phyloP scores from a whole-genome alignment of 2,797 vertebrate genomes.

The Malurus leucopterus region DNA sequence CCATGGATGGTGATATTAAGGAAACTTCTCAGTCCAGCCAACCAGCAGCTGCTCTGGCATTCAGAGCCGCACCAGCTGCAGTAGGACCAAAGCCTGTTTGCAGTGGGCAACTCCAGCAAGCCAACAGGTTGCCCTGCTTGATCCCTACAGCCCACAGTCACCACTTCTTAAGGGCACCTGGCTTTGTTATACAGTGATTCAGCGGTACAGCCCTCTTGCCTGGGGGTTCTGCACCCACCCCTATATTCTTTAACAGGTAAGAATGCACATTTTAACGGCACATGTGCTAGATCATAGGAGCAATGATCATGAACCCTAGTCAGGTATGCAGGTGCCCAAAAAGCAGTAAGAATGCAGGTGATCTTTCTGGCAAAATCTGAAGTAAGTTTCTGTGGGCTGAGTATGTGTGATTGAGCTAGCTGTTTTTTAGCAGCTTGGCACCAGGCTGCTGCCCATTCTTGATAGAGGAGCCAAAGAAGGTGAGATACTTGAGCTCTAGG shows the following conservation, averaged over 20 bases:
- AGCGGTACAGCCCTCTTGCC: not conserved
- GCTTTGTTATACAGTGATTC: not conserved
- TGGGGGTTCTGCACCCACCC: not conserved
- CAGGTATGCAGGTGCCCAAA: not conserved
- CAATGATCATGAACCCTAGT: not conserved
- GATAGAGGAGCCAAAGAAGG: not conserved
- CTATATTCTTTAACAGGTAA: not conserved
- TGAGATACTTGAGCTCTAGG: not conserved
- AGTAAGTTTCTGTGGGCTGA: not conserved
- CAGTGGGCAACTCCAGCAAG: not conserved
- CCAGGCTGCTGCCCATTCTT: not conserved
- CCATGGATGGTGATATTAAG: not conserved
- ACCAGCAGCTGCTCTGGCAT: not conserved
- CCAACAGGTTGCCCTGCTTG: not conserved
- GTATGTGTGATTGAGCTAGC: not conserved
- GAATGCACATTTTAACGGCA: not conserved
- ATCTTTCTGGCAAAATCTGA: not conserved
- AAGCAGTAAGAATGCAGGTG: not conserved
- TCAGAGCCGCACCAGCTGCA: not conserved
- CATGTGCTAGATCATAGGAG: not conserved
- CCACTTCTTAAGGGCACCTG: not conserved
- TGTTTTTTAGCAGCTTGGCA: not conserved
- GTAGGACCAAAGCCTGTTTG: not conserved
- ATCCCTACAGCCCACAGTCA: not conserved
- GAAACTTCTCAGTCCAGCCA: not conserved